A percentile compares a stretch with the other conserved stretches of the same genome.
phyloP scores from a whole-genome alignment of 2,113 vertebrate genomes.

The Addax nasomaculatus region DNA sequence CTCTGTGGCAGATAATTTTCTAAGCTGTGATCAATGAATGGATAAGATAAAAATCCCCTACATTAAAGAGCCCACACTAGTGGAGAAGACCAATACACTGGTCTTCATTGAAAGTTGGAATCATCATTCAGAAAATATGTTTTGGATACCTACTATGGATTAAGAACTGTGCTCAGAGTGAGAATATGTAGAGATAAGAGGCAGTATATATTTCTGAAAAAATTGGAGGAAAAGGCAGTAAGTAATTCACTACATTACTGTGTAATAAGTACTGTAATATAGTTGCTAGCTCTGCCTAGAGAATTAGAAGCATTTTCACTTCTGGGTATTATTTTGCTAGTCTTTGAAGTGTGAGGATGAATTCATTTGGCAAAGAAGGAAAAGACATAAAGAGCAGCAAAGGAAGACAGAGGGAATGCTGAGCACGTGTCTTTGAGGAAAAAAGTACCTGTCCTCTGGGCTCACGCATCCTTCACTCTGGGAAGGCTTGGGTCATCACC shows the following conservation, averaged over 20 bases:
- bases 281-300: background rate
- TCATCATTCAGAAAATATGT: background rate
- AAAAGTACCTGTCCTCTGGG: background rate
- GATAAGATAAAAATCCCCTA: background rate
- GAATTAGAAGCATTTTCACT: background rate
- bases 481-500: background rate
- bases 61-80: background rate
- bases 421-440: background rate
- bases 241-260: background rate
- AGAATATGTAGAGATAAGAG: background rate
- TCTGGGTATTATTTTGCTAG: background rate
- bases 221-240: background rate
- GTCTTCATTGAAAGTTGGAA: background rate
- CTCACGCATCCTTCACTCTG: no score
- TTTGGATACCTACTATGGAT: background rate
- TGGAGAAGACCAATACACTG: background rate
- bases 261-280: no score
- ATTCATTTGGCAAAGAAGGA: background rate
- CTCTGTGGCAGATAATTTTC: background rate
- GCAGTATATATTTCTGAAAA: background rate
- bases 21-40: background rate
- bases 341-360: background rate
- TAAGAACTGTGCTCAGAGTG: background rate
- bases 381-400: background rate
- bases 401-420: background rate